Conservation (phyloP, 1,140 invertebrate genomes). For the Zaprionus davidi region DNA sequence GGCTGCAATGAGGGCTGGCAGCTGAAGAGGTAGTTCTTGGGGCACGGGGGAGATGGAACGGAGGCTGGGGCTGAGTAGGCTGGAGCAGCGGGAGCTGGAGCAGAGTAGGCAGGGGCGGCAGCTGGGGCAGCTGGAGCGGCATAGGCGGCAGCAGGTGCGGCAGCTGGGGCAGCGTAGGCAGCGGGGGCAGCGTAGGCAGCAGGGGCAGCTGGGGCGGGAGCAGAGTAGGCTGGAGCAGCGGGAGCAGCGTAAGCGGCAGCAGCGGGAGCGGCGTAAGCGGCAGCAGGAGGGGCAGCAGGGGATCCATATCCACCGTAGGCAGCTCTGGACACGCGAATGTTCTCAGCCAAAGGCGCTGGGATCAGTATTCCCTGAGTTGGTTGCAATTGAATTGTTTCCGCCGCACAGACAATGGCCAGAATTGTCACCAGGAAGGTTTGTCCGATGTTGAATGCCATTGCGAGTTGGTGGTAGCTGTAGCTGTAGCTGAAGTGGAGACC, state of each 20-base stretch:
- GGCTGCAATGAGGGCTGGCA: slow-evolving; percentile 77
- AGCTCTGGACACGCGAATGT: slow-evolving; percentile 66
- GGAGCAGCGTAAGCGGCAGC: slow-evolving; percentile 44
- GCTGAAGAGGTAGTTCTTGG: slow-evolving; percentile 81
- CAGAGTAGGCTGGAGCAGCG: slow-evolving; percentile 51
- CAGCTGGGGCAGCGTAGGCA: slow-evolving; percentile 30
- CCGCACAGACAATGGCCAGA: slow-evolving; percentile 42
- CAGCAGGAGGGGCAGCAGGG: slow-evolving; percentile 39
- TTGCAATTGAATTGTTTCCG: slow-evolving; percentile 74
- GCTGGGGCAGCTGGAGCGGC: slow-evolving; percentile 35
- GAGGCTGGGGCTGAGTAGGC: slow-evolving; percentile 47
- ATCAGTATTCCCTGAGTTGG: slow-evolving; percentile 73
- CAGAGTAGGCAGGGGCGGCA: slow-evolving; percentile 37
- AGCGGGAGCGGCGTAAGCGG: slow-evolving; percentile 41
- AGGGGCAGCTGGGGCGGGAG: slow-evolving; percentile 23
- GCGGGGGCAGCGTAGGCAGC: slow-evolving; percentile 10
- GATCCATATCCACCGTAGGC: slow-evolving; percentile 66
- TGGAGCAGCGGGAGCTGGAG: slow-evolving; percentile 48
- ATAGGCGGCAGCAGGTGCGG: slow-evolving; percentile 18
- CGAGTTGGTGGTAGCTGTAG: slow-evolving; percentile 5
- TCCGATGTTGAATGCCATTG: slow-evolving; percentile 64
- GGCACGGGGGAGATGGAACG: slow-evolving; percentile 70
- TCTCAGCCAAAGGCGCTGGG: slow-evolving; percentile 69
- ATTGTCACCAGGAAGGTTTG: slow-evolving; percentile 50
- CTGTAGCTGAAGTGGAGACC: slow-evolving; percentile 43